phyloP scores from a whole-genome alignment of 2,888 invertebrate genomes.

The Acanthosepion lycidas region DNA sequence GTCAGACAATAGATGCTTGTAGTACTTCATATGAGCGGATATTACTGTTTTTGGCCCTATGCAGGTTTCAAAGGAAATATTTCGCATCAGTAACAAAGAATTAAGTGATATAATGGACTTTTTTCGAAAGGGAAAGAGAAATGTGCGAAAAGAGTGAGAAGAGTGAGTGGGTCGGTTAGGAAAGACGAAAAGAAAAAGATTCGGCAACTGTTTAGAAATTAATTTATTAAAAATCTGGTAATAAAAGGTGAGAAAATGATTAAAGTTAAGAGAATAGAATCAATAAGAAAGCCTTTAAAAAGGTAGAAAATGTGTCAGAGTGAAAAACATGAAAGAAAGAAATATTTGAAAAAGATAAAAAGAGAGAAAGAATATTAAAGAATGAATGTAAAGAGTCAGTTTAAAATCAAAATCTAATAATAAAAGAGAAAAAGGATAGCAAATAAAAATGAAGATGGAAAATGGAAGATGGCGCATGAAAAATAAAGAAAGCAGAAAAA shows the following conservation, averaged over 20 bases:
- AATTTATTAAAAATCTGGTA: background rate
- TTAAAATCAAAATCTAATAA: no score
- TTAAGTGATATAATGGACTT: constrained; percentile 6
- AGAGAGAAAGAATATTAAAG: background rate
- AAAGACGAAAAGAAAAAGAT: background rate
- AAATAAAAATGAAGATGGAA: background rate
- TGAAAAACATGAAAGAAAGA: no score
- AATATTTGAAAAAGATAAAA: background rate
- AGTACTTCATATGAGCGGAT: background rate
- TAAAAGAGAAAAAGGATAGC: background rate
- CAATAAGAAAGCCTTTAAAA: no score
- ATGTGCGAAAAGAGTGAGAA: background rate
- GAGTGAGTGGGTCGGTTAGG: background rate
- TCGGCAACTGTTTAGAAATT: background rate
- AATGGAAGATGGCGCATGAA: background rate
- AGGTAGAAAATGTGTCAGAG: no score
- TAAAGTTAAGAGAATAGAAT: no score
- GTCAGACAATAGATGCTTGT: constrained; percentile 11
- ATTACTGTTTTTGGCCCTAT: background rate
- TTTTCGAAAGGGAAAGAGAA: background rate
- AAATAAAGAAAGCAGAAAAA: no score
- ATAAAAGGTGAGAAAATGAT: background rate
- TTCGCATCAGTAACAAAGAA: background rate
- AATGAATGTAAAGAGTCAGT: background rate
- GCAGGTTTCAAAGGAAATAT: background rate